Conservation (phyloP, 2,888 invertebrate genomes). For the Troides aeacus region DNA sequence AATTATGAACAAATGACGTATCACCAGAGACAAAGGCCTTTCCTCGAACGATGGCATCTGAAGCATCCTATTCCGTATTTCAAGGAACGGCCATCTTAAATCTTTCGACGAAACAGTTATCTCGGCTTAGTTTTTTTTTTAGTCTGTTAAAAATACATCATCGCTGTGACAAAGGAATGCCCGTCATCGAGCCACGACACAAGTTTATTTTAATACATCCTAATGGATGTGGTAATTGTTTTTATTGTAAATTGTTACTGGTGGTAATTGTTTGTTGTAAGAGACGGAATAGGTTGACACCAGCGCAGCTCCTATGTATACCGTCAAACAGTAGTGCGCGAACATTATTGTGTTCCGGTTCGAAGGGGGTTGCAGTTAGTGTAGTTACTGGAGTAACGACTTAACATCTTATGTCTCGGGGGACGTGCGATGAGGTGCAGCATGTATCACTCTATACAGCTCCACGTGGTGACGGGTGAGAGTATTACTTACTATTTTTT, state of each 20-base stretch:
- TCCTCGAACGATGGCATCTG: conserved; percentile 30
- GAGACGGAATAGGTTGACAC: too few species aligned
- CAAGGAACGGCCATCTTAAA: conserved; percentile 30
- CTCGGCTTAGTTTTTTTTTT: conserved; percentile 25
- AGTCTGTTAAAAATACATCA: conserved; percentile 21
- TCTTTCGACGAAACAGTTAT: conserved; percentile 28
- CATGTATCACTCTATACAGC: too few species aligned
- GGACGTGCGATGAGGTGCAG: too few species aligned
- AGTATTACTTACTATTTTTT: too few species aligned
- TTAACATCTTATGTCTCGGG: too few species aligned
- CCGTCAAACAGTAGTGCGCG: too few species aligned
- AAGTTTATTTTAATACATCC: conserved; percentile 12
- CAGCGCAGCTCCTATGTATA: too few species aligned
- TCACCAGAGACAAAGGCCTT: conserved; percentile 19
- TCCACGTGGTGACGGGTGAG: too few species aligned
- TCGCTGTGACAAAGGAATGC: conserved; percentile 26
- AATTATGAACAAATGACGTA: conserved; percentile 23
- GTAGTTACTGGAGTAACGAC: too few species aligned
- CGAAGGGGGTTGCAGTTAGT: too few species aligned
- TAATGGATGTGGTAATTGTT: conserved; percentile 23
- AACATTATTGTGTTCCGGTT: too few species aligned
- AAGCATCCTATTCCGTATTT: conserved; percentile 25
- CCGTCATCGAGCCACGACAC: conserved; percentile 18
- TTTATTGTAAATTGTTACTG: conserved; percentile 1
- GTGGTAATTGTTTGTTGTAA: too few species aligned